These are phyloP conservation scores for Andrena hattorfiana DNA, from an alignment of 2,888 invertebrate species.

Conservation along the genomic window DNA sequence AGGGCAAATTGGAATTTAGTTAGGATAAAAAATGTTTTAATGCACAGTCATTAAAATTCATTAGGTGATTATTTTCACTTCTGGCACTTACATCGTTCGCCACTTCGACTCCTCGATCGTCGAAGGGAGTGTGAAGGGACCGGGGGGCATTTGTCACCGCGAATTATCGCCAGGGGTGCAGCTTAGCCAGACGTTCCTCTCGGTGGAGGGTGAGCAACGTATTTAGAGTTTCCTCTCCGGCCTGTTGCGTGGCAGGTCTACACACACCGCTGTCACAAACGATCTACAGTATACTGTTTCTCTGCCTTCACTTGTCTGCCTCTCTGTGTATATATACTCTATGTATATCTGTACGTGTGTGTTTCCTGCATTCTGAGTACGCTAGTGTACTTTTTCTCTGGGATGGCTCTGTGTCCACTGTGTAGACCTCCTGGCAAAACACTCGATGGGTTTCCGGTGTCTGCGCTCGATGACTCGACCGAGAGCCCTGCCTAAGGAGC, in stretches of 20 bases:
- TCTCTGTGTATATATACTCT: slow-evolving; percentile 33
- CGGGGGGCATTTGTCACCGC: background rate
- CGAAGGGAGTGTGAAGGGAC: no score
- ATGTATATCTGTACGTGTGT: slow-evolving; percentile 47
- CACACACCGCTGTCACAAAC: slow-evolving; percentile 28
- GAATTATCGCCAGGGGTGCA: slow-evolving; percentile 22
- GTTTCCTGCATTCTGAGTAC: slow-evolving; percentile 62
- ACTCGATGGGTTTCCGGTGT: slow-evolving; percentile 30
- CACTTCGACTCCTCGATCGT: no score
- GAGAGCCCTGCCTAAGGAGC: background rate
- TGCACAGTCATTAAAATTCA: no score
- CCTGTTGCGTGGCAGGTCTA: slow-evolving; percentile 55
- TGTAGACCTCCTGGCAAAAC: slow-evolving; percentile 43
- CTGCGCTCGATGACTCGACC: slow-evolving; percentile 64
- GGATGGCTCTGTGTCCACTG: slow-evolving; percentile 51
- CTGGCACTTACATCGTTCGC: no score
- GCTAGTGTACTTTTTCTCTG: slow-evolving; percentile 56
- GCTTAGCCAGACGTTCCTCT: slow-evolving; percentile 32
- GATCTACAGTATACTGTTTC: slow-evolving; percentile 23
- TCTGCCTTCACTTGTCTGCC: slow-evolving; percentile 29
- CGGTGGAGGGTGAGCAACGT: slow-evolving; percentile 45
- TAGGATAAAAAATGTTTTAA: no score
- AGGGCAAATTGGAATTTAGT: no score
- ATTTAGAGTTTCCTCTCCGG: slow-evolving; percentile 47
- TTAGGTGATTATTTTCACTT: no score